These are phyloP conservation scores for Leontopithecus rosalia DNA, from an alignment of 2,797 vertebrate genomes.

Conservation along the genomic window DNA sequence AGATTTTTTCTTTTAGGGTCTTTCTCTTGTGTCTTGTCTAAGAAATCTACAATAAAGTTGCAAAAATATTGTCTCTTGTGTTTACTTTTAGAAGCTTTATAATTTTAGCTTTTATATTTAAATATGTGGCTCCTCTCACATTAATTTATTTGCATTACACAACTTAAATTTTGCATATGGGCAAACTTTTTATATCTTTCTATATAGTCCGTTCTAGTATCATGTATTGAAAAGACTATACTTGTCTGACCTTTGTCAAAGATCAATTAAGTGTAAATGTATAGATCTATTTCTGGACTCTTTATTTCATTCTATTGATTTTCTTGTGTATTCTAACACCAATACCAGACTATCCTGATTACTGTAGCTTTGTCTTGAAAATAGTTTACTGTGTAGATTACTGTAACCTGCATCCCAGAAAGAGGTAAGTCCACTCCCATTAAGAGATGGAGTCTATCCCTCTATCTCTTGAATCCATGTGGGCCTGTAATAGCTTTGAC, in stretches of 20 bases:
- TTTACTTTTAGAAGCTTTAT: slow-evolving; percentile 17
- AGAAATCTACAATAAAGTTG: not conserved
- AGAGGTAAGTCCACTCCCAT: not conserved
- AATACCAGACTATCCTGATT: not conserved
- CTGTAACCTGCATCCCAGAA: not conserved
- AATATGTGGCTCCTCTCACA: not conserved
- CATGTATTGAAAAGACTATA: not conserved
- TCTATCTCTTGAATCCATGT: not conserved
- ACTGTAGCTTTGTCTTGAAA: not conserved
- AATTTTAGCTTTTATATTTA: slow-evolving; percentile 17
- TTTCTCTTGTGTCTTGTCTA: not conserved
- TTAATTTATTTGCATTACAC: not conserved
- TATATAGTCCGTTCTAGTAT: not conserved
- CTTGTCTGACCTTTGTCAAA: not conserved
- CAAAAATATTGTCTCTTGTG: not conserved
- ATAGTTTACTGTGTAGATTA: not conserved
- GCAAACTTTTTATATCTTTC: not conserved
- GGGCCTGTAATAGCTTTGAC: not conserved
- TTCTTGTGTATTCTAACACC: not conserved
- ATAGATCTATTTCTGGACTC: not conserved
- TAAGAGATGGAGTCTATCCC: not conserved
- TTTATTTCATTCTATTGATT: not conserved
- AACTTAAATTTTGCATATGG: not conserved
- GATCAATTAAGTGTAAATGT: not conserved
- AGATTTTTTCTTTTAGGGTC: not conserved